Conservation (phyloP, 2,797 vertebrate species). For the Sebastes cheni region DNA sequence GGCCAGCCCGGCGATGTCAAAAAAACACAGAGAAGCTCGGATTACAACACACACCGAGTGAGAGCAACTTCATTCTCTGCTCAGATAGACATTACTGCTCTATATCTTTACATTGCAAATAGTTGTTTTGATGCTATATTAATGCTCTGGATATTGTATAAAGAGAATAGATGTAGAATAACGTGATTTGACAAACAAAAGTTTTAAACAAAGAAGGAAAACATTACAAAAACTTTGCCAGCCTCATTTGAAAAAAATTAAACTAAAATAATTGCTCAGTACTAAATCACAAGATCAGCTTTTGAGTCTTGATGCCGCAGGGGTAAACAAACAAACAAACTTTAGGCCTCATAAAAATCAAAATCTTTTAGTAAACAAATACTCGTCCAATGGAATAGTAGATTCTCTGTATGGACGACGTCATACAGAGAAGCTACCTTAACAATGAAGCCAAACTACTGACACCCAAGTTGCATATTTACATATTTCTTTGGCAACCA, state of each 20-base stretch:
- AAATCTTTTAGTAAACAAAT: constrained; percentile 32
- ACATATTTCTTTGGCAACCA: constrained; percentile 25
- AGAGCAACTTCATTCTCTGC: no score
- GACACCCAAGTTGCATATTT: constrained; percentile 4
- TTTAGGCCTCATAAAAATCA: neutral
- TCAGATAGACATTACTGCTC: no score
- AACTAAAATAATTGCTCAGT: neutral
- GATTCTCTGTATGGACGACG: no score
- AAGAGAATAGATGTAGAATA: neutral
- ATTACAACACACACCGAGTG: no score
- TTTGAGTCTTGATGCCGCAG: constrained; percentile 7
- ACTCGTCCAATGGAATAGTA: neutral
- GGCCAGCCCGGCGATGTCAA: no score
- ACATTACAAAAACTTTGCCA: neutral
- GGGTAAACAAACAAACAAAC: constrained; percentile 46
- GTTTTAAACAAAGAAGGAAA: neutral
- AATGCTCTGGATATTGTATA: no score
- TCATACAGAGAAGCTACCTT: neutral
- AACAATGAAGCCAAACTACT: constrained; percentile 23
- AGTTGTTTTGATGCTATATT: no score
- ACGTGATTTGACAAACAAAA: neutral
- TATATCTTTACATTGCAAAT: no score
- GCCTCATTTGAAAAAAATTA: neutral
- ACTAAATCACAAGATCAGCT: neutral
- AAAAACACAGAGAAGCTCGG: no score